phyloP scores from a whole-genome alignment of 2,113 vertebrate species.

The Pseudolaguvia tuberculata region DNA sequence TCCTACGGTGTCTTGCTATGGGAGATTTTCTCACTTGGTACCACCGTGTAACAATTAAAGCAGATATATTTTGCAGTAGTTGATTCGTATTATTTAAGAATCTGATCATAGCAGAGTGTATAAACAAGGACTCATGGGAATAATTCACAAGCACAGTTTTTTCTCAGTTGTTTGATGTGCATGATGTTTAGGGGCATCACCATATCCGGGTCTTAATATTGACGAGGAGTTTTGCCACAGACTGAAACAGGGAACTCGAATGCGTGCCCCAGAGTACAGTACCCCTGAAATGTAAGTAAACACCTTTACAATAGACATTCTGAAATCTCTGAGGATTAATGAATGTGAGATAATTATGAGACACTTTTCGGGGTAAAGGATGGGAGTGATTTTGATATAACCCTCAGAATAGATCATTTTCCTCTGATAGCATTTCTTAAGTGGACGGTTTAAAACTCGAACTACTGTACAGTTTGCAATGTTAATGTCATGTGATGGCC shows the following conservation, averaged over 20 bases:
- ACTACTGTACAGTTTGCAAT: too few species aligned
- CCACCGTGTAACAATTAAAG: not conserved
- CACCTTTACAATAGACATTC: not conserved
- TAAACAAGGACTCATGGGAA: not conserved
- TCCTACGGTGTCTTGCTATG: slow-evolving; percentile 89
- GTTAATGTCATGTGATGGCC: too few species aligned
- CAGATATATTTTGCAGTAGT: not conserved
- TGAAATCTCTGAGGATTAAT: too few species aligned
- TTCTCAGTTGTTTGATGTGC: not conserved
- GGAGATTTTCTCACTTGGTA: slow-evolving; percentile 98
- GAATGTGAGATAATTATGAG: too few species aligned
- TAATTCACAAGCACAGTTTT: too few species aligned
- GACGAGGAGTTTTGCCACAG: slow-evolving; percentile 91
- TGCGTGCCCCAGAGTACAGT: slow-evolving; percentile 83
- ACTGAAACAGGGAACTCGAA: slow-evolving; percentile 85
- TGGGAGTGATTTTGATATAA: not conserved
- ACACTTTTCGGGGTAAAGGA: not conserved
- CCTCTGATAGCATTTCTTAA: not conserved
- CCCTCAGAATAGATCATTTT: not conserved
- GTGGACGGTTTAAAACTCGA: too few species aligned
- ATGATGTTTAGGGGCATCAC: slow-evolving; percentile 78
- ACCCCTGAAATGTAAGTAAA: slow-evolving; percentile 82
- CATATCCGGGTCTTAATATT: slow-evolving; percentile 87
- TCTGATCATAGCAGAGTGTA: not conserved
- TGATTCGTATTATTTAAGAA: not conserved